phyloP scores from a whole-genome alignment of 1,140 invertebrate species.

The Dolichoris vasculosae region DNA sequence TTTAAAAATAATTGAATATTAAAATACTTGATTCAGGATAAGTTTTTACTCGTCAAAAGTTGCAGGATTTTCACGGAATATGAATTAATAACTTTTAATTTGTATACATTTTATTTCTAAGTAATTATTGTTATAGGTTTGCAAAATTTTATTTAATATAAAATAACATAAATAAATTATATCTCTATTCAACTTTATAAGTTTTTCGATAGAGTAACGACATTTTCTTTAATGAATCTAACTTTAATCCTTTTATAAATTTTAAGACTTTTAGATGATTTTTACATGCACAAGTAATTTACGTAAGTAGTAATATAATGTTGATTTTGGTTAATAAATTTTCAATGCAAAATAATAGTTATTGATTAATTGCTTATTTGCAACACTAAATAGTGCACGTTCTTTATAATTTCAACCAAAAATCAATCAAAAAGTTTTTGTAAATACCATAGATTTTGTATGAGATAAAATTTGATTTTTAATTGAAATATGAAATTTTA shows the following conservation, averaged over 20 bases:
- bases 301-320: not conserved
- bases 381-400: not conserved
- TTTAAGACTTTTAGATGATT: conserved; percentile 27
- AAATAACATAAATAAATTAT: no score
- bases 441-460: no score
- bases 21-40: no score
- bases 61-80: not conserved
- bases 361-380: conserved; percentile 2
- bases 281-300: not conserved
- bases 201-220: not conserved
- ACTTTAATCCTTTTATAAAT: conserved; percentile 1
- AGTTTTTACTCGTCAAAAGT: no score
- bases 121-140: not conserved
- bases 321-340: conserved; percentile 5
- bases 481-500: no score
- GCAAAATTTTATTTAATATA: conserved; percentile 1
- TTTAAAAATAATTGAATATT: no score
- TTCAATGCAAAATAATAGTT: not conserved
- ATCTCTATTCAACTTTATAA: not conserved
- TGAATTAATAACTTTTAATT: not conserved
- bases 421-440: not conserved
- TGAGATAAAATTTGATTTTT: no score
- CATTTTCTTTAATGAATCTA: not conserved
- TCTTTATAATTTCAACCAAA: not conserved
- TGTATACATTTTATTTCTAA: not conserved